phyloP scores from a whole-genome alignment of 2,797 vertebrate genomes.

The Catamblyrhynchus diadema region DNA sequence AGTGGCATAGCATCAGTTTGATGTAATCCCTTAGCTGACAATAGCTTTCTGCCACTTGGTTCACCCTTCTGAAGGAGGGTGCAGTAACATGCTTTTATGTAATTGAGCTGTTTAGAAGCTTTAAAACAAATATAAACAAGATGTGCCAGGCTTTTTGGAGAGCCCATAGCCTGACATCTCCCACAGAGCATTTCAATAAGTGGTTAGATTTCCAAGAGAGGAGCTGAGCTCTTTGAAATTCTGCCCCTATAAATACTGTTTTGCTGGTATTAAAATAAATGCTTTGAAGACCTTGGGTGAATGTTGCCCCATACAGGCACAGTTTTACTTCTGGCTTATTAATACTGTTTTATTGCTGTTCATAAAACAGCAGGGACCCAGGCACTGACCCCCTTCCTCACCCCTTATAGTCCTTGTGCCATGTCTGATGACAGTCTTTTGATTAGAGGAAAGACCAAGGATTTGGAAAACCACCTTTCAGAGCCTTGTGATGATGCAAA shows the following conservation, averaged over 20 bases:
- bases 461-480: background rate
- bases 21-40: slow-evolving; percentile 17
- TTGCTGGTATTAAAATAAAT: background rate
- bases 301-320: background rate
- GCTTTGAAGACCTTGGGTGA: background rate
- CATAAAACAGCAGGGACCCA: background rate
- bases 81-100: background rate
- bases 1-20: background rate
- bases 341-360: background rate
- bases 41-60: background rate
- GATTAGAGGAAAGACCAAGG: background rate
- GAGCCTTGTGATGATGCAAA: background rate
- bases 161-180: background rate
- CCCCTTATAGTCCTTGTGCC: background rate
- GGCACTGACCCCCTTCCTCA: background rate
- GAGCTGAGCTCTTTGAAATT: slow-evolving; percentile 31
- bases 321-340: background rate
- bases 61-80: slow-evolving; percentile 10
- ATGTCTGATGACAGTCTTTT: background rate
- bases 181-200: slow-evolving; percentile 1
- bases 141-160: slow-evolving; percentile 4
- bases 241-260: background rate
- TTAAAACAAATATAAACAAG: slow-evolving; percentile 25
- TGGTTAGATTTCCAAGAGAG: slow-evolving; percentile 17
- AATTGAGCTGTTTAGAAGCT: slow-evolving; percentile 20